These are phyloP conservation scores for Drosophila kurseongensis DNA, from an alignment of 1,140 invertebrate species.

Conservation along the genomic window DNA sequence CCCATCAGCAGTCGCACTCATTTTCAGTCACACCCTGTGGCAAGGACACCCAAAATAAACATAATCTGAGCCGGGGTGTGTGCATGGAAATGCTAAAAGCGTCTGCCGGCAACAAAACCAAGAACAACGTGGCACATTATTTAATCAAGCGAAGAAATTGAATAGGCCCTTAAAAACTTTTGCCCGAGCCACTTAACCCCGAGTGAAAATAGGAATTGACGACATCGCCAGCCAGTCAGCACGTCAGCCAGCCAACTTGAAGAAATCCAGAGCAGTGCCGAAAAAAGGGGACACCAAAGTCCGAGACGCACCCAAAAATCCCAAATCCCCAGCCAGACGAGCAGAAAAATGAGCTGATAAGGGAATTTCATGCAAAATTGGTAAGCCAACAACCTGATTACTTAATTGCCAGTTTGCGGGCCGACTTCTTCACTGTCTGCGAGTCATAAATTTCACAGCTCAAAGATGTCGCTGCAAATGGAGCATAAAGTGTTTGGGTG, in stretches of 20 bases:
- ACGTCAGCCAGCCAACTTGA: conserved; percentile 26
- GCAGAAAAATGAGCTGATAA: conserved; percentile 75
- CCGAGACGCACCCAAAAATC: conserved; percentile 15
- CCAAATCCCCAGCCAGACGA: conserved; percentile 20
- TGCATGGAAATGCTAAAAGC: conserved; percentile 77
- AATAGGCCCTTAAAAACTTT: conserved; percentile 82
- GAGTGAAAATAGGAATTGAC: conserved; percentile 80
- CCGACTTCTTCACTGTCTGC: conserved; percentile 19
- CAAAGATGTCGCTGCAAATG: conserved; percentile 57
- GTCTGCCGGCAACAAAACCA: conserved; percentile 52
- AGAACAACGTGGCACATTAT: conserved; percentile 77
- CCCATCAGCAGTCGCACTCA: conserved; percentile 13
- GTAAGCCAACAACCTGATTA: conserved; percentile 82
- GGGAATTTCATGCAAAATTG: conserved; percentile 81
- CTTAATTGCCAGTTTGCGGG: conserved; percentile 65
- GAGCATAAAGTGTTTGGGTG: conserved; percentile 46
- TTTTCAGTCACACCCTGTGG: conserved; percentile 24
- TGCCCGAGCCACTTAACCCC: conserved; percentile 79
- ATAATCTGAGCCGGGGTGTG: conserved; percentile 71
- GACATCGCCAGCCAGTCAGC: conserved; percentile 52
- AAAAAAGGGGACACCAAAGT: conserved; percentile 4
- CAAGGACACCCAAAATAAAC: conserved; percentile 74
- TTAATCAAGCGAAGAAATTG: conserved; percentile 83
- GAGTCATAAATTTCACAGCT: conserved; percentile 66
- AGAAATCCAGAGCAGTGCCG: conserved; percentile 11